These are phyloP conservation scores for Chondrosia reniformis DNA, from an alignment of 37 sponge, comb jelly and placozoan species.

Conservation along the genomic window DNA sequence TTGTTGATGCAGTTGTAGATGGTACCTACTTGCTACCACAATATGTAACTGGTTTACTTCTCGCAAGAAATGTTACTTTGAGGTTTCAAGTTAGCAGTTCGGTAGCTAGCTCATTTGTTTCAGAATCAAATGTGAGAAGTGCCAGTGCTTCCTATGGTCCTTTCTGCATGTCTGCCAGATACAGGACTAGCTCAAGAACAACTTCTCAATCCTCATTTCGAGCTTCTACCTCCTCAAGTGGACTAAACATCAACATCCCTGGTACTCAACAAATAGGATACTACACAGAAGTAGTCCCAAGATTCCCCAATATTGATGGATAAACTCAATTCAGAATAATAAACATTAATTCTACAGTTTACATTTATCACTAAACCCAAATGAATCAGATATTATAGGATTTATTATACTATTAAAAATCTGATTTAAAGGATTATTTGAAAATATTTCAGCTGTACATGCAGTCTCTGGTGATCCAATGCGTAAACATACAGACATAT, in stretches of 20 bases:
- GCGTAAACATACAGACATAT: too few species aligned
- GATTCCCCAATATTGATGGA: not conserved
- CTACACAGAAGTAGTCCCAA: slow-evolving; percentile 9
- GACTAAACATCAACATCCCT: not conserved
- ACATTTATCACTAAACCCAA: too few species aligned
- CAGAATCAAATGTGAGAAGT: not conserved
- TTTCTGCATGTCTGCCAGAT: slow-evolving; percentile 6
- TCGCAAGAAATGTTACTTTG: not conserved
- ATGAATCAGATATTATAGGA: too few species aligned
- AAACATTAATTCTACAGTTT: too few species aligned
- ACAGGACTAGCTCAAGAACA: not conserved
- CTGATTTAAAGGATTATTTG: too few species aligned
- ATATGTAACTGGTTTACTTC: slow-evolving; percentile 10
- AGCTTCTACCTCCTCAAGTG: not conserved
- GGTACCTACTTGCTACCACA: slow-evolving; percentile 9
- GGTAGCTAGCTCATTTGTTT: not conserved
- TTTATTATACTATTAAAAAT: too few species aligned
- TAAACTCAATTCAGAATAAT: too few species aligned
- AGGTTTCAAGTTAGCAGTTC: not conserved
- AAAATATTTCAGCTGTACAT: too few species aligned
- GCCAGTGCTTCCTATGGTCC: not conserved
- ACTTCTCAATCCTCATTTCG: not conserved
- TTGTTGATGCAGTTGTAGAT: not conserved
- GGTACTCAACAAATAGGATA: slow-evolving; percentile 6
- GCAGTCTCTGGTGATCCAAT: too few species aligned